Base-by-base conservation (phyloP, 2,113 vertebrate genomes). In the Sciurus niger region DNA sequence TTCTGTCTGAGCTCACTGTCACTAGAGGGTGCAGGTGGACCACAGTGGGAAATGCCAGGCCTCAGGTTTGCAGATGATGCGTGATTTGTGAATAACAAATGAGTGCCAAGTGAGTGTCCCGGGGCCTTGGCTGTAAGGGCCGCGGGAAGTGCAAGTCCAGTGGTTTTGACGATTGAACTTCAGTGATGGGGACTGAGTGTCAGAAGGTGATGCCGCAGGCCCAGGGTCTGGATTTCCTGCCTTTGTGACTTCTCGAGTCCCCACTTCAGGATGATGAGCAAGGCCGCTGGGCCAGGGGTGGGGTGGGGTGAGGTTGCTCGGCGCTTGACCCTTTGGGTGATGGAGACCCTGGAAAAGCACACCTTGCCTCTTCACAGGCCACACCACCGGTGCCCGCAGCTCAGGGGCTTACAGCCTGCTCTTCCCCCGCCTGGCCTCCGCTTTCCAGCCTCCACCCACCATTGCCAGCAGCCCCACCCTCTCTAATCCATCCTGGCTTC, bases 1-100 rank as follows among this genome's bases (percentile, higher is more conserved):
- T 53, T 13, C 2, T 25, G 5, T 34, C 77, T 24, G 13, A 0
- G 8, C 11, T 8, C 10, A 10, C 2, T 30, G 34, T 97, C 98
- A 97, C 93, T 89, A 98, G 98, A 98, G 98, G 98, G 97, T 97
- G 84, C 90, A 76, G 68, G 8, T 53, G 55, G 93, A 79, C 97
- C 79, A 97, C 0, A 0, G 17, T 89, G 85, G 55, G 63, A 97
- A 37, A 0, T 2, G 85, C 65, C 12, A 0, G 24, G 2, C 14
- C 34, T 0, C 20, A 2, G 10, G 37, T 58, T 94, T 77, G 43
- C 34, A 0, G 5, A 37, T 70, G 16, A 60, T 10, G 77, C 30
- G 1, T 53, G 34, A 70, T 78, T 80, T 94, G 32, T 14, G 34
- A 5, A 48, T 74, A 58, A 0, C 55, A 46, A 20, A 18, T 7